Conservation (phyloP, 1,140 invertebrate genomes). For the Caerostris darwini region DNA sequence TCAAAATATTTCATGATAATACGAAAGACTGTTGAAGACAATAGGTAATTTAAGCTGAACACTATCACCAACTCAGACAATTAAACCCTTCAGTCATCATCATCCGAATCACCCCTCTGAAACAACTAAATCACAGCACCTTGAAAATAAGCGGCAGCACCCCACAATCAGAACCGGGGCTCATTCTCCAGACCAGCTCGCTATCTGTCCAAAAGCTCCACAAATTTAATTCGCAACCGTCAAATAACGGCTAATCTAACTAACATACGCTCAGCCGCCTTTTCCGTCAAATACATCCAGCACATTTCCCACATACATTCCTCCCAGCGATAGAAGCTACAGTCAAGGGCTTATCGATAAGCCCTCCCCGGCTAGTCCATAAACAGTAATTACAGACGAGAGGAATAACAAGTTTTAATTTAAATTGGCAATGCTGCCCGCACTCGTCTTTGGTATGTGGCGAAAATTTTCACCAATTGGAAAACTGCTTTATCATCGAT, state of each 20-base stretch:
- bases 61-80: neutral
- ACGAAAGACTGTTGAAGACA: too few relatives aligned
- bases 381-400: conserved; percentile 41
- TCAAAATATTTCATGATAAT: too few relatives aligned
- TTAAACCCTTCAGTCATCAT: neutral
- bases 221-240: neutral
- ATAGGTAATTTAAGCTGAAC: too few relatives aligned
- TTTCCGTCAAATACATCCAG: conserved; percentile 41
- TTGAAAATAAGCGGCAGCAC: neutral
- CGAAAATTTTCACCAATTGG: conserved; percentile 36
- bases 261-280: neutral
- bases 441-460: neutral
- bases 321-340: neutral
- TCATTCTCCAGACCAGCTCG: neutral
- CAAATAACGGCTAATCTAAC: neutral
- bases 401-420: conserved; percentile 63
- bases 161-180: neutral
- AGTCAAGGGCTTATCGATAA: conserved; percentile 42
- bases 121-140: neutral
- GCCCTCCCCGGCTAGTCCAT: conserved; percentile 6
- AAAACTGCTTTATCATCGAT: conserved; percentile 60
- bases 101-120: neutral
- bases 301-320: conserved; percentile 29
- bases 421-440: neutral
- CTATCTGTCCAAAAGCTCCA: neutral